These are phyloP conservation scores for Neoarius graeffei DNA, from an alignment of 2,113 vertebrate genomes.

Conservation along the genomic window DNA sequence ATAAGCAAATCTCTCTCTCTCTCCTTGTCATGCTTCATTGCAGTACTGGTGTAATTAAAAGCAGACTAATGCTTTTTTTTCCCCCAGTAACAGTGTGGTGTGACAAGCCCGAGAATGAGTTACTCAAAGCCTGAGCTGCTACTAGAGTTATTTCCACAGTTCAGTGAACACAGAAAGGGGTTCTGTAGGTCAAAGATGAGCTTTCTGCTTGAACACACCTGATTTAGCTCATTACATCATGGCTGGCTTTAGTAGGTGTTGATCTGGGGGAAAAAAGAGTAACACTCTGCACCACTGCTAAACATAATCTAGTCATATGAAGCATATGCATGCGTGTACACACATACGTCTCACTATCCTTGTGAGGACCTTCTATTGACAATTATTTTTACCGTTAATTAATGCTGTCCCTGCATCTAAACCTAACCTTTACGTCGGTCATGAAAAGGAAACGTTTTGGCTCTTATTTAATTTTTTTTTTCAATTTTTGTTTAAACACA, in stretches of 20 bases:
- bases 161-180: background rate
- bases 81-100: background rate
- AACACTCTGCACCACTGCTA: background rate
- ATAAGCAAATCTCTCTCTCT: background rate
- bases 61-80: conserved; percentile 10
- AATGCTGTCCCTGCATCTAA: too few species aligned
- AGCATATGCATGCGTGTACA: too few species aligned
- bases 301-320: background rate
- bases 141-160: background rate
- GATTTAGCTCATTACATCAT: background rate
- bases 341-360: too few species aligned
- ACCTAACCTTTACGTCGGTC: too few species aligned
- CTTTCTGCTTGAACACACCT: background rate
- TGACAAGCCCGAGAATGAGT: background rate
- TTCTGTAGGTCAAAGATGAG: background rate
- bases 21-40: conserved; percentile 12
- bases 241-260: background rate
- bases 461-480: too few species aligned
- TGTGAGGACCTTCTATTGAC: too few species aligned
- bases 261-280: background rate
- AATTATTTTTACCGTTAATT: too few species aligned
- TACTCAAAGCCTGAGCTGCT: conserved; percentile 1
- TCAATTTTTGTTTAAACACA: too few species aligned
- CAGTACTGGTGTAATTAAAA: conserved; percentile 44
- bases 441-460: too few species aligned